These are phyloP conservation scores for Goniozus legneri DNA, from an alignment of 1,140 invertebrate genomes.

Conservation along the genomic window DNA sequence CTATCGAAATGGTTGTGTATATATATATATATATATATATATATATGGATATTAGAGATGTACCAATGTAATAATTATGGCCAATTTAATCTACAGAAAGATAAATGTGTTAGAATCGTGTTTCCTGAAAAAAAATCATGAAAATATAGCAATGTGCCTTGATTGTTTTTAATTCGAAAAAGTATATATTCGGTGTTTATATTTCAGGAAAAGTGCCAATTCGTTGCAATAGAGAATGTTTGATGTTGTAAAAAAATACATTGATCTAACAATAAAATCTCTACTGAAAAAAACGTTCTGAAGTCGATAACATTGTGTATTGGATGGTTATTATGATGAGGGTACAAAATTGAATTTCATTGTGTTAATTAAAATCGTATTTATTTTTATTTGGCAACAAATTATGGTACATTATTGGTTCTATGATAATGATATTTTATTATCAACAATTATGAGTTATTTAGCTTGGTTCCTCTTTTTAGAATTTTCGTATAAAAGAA, in stretches of 20 bases:
- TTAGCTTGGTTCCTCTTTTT: constrained; percentile 25
- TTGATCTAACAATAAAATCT: constrained; percentile 12
- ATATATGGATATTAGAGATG: no score
- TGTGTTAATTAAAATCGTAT: constrained; percentile 18
- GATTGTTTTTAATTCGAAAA: constrained; percentile 31
- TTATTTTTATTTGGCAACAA: constrained; percentile 36
- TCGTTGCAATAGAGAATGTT: constrained; percentile 6
- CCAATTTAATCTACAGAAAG: no score
- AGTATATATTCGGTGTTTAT: constrained; percentile 8
- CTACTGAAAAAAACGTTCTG: constrained; percentile 2
- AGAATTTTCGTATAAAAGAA: constrained; percentile 28
- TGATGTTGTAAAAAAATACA: constrained; percentile 9
- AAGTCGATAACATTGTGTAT: no score
- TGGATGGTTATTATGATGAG: no score
- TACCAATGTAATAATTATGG: no score
- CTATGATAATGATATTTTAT: constrained; percentile 19
- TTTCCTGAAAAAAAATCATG: no score
- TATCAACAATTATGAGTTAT: constrained; percentile 20
- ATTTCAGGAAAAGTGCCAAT: constrained; percentile 5
- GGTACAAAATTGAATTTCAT: no score
- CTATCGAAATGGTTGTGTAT: no score
- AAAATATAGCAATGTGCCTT: constrained; percentile 39
- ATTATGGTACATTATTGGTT: constrained; percentile 26
- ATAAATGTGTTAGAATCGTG: no score
- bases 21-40: no score